A percentile compares a stretch with the other conserved stretches of the same genome.
phyloP scores from a whole-genome alignment of 2,888 invertebrate species.

The Leptodirus hochenwartii region DNA sequence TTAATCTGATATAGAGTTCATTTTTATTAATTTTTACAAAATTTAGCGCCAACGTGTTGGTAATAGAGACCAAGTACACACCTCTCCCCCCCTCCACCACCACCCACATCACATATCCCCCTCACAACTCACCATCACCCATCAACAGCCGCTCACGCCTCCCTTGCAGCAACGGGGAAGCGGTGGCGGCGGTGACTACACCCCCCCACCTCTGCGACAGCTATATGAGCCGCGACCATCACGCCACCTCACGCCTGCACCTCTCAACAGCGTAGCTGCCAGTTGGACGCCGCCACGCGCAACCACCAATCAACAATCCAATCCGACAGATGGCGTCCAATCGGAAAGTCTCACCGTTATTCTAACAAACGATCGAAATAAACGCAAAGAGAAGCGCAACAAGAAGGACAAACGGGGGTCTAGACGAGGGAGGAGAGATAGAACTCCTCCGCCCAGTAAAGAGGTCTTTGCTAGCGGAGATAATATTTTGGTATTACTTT shows the following conservation, averaged over 20 bases:
- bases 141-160: too few species aligned
- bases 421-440: too few species aligned
- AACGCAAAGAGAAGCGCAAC: conserved; percentile 29
- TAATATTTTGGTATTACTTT: conserved; percentile 80
- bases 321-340: conserved; percentile 22
- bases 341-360: conserved; percentile 39
- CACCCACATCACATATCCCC: too few species aligned
- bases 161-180: too few species aligned
- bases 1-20: too few species aligned
- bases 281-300: conserved; percentile 46
- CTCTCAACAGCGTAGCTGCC: conserved; percentile 21
- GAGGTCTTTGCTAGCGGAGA: conserved; percentile 77
- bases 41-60: too few species aligned
- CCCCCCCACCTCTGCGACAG: conserved; percentile 13
- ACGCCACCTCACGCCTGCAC: conserved; percentile 34
- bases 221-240: conserved; percentile 37
- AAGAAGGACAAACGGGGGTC: conserved; percentile 28
- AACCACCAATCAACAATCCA: conserved; percentile 21
- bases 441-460: conserved; percentile 53
- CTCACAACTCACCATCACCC: too few species aligned
- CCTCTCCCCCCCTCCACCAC: too few species aligned
- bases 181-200: conserved; percentile 18
- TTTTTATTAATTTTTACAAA: too few species aligned
- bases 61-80: too few species aligned
- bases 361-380: conserved; percentile 36